These are phyloP conservation scores for Thera britannica DNA, from an alignment of 2,888 invertebrate genomes.

Conservation along the genomic window DNA sequence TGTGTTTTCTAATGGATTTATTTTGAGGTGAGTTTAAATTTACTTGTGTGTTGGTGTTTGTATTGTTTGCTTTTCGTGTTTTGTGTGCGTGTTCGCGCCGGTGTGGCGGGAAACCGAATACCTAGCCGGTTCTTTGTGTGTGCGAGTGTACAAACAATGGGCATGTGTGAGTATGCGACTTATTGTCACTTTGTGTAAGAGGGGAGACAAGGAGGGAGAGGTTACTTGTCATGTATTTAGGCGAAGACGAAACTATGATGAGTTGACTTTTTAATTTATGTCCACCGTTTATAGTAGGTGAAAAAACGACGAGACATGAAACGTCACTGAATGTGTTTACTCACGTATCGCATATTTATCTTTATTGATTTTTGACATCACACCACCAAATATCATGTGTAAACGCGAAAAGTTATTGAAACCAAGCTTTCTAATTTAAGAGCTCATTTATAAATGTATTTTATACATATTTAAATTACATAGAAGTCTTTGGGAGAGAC, in stretches of 20 bases:
- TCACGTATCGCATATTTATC: constrained; percentile 62
- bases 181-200: constrained; percentile 82
- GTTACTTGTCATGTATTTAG: constrained; percentile 84
- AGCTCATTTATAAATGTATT: constrained; percentile 4
- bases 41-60: constrained; percentile 84
- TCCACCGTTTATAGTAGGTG: constrained; percentile 61
- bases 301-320: constrained; percentile 48
- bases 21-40: constrained; percentile 85
- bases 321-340: constrained; percentile 59
- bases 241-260: constrained; percentile 80
- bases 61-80: constrained; percentile 82
- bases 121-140: constrained; percentile 72
- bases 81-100: constrained; percentile 81
- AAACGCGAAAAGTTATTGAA: constrained; percentile 51
- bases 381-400: constrained; percentile 66
- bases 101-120: constrained; percentile 85
- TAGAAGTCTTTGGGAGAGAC: no score
- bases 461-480: background rate
- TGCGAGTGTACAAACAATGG: constrained; percentile 78
- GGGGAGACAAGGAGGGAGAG: constrained; percentile 79
- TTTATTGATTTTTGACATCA: constrained; percentile 74
- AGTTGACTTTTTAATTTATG: constrained; percentile 81
- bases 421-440: constrained; percentile 12
- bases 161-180: constrained; percentile 72
- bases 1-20: constrained; percentile 86